These are phyloP conservation scores for Orthonevra nobilis DNA, from an alignment of 2,888 invertebrate genomes.

Conservation along the genomic window DNA sequence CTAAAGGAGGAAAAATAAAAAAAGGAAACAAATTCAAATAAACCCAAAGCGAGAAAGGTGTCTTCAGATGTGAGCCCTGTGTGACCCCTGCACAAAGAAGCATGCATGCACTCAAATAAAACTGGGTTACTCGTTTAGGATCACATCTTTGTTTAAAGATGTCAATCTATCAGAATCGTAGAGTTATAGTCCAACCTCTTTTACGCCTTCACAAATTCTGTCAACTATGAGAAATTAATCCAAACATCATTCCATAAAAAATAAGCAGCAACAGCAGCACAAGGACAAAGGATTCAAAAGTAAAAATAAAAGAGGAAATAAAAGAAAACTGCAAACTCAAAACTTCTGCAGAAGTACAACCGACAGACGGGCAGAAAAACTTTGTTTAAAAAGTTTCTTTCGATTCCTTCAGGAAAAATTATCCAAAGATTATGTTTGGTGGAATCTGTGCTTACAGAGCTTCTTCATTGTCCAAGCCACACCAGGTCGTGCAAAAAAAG, in stretches of 20 bases:
- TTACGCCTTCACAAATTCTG: constrained; percentile 37
- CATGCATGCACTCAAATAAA: no score
- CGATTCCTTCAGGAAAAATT: constrained; percentile 52
- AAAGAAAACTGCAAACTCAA: constrained; percentile 51
- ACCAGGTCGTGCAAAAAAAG: neutral
- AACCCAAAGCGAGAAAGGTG: no score
- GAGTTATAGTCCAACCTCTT: constrained; percentile 11
- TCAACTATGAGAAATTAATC: constrained; percentile 55
- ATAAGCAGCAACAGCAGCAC: constrained; percentile 35
- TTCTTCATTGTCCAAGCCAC: neutral
- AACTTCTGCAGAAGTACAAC: constrained; percentile 51
- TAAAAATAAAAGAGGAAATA: constrained; percentile 2
- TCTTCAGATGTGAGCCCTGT: no score
- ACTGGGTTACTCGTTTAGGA: neutral
- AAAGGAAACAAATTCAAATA: no score
- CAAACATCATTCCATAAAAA: constrained; percentile 28
- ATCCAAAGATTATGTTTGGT: constrained; percentile 60
- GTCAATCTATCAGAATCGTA: constrained; percentile 46
- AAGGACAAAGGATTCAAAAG: constrained; percentile 36
- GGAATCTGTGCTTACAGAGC: constrained; percentile 38
- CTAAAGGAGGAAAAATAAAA: neutral
- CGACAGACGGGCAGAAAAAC: constrained; percentile 56
- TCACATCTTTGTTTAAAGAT: constrained; percentile 40
- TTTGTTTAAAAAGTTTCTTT: constrained; percentile 41
- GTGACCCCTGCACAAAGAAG: no score